A percentile compares a stretch with the other conserved stretches of the same genome.
Evolutionary conservation across 2,888 invertebrate genomes (phyloP).

Genomic region (Tuta absoluta): DNA sequence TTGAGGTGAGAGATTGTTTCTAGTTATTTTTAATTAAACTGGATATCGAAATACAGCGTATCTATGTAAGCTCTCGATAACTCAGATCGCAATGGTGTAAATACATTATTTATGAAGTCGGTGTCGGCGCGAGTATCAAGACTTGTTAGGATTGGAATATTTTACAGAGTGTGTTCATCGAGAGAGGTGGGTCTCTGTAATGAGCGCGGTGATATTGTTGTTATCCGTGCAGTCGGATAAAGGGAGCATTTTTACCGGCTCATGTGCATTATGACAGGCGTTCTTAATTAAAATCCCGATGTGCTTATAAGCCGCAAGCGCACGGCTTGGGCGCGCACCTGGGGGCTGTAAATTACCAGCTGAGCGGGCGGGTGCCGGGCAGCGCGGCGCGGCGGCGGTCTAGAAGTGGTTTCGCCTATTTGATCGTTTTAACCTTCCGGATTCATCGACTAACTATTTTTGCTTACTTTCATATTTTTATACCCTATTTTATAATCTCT

Average conservation of each 20-base stretch:
- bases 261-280: constrained; percentile 60
- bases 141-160: constrained; percentile 21
- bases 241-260: constrained; percentile 35
- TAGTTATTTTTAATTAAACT: constrained; percentile 33
- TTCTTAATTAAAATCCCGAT: constrained; percentile 73
- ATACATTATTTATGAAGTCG: constrained; percentile 24
- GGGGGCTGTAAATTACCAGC: constrained; percentile 64
- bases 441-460: too few species aligned
- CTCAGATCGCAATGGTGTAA: constrained; percentile 12
- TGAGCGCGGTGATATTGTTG: constrained; percentile 24
- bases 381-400: constrained; percentile 44
- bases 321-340: constrained; percentile 53
- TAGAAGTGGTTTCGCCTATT: constrained; percentile 35
- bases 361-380: too few species aligned
- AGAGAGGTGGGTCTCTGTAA: constrained; percentile 22
- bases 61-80: constrained; percentile 11
- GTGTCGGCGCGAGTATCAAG: constrained; percentile 17
- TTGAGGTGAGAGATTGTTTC: constrained; percentile 41
- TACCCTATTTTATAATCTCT: too few species aligned
- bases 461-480: too few species aligned
- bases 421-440: neutral
- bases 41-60: constrained; percentile 17
- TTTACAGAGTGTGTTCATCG: constrained; percentile 19
- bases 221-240: constrained; percentile 7
- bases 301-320: constrained; percentile 65